Evolutionary conservation across 2,888 invertebrate species (phyloP), one percentile per base, ranked within the genome.

Genomic region (Ceraclea dissimilis): DNA sequence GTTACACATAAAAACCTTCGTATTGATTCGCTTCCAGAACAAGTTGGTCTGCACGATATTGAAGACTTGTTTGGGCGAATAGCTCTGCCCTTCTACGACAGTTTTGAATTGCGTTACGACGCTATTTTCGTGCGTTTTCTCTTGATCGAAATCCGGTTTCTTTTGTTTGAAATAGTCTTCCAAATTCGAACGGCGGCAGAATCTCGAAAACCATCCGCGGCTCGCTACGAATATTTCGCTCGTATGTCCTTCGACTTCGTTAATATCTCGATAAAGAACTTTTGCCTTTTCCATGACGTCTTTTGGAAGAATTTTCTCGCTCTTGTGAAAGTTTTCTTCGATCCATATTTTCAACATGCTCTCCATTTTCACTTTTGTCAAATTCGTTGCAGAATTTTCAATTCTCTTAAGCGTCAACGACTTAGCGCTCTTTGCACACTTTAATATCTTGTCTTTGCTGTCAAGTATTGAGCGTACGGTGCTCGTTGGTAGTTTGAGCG

Each of bases 1-100:
- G 39, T 16, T 39, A 16, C n/a, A 39, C 2, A 39, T 5, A 20
- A 19, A 47, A 10, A 47, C 20, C 18, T 47, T 18, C 5, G 19
- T 49, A 51, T 52, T 55, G 58, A 63, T 60, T 51, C 56, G 62
- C 62, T 63, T 60, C 63, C 62, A 64, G 51, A 53, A 56, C 21
- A 62, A 57, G 53, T 46, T 52, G 44, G 58, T 60, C 51, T 60
- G 58, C 19, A 54, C 51, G 18, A 60, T 53, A 44, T 60, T 60
- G 52, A 60, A 62, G 10, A 55, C 51, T 50, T 55, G 55, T 19
- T 44, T 18, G n/a, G 55, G 33, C 49, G 51, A 58, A 54, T 57
- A 61, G 26, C 46, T 50, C 47, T 57, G 59, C 49, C 52, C 55
- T 54, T 60, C 56, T 13, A 48, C 19, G 51, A 58, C 57, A 54